Evolutionary conservation across 2,888 invertebrate species (phyloP), one percentile per base, ranked within the genome.

Genomic region (Macrophya alboannulata): DNA sequence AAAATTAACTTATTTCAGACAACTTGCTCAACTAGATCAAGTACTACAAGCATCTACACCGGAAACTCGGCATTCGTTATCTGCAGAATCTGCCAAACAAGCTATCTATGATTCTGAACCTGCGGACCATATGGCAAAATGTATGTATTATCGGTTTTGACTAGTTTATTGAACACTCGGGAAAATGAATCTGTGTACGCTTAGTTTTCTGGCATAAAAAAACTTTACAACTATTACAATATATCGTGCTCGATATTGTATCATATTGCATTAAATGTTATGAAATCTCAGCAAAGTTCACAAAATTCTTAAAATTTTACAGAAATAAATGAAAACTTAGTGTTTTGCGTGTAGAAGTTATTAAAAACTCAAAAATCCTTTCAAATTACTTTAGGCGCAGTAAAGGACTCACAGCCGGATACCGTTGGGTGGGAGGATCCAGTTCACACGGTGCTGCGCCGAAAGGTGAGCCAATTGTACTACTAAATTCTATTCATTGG

Each of bases 391-490:
- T 37, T 40, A 93, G 93, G 88, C 86, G 86, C 89, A 62, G 89
- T 90, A 31, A 93, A 93, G 87, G 94, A 94, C 85, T 94, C 95
- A 5, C 96, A 97, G 89, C 95, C 96, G 0, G 96, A 96, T 91
- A 96, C 96, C 0, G 95, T 97, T 0, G 96, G 96, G 0, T 97
- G 97, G 97, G 96, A 96, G 89, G 97, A 96, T 92, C 95, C 94
- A 0, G 94, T 94, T 0, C 92, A 93, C 37, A 83, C 68, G 17
- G 68, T 37, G 48, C 21, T 83, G 12, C 68, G 83, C 31, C 21
- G 71, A 40, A 83, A 83, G 83, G 83, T 83, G 12, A 83, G 48
- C 43, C 37, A 43, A n/a, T 62, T 43, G 9, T 37, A 17, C 31
- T 71, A 43, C n/a, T 31, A 45, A 45, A 82, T 82, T 62, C 45